phyloP scores from a whole-genome alignment of 2,797 vertebrate species.

The Tapirus indicus region DNA sequence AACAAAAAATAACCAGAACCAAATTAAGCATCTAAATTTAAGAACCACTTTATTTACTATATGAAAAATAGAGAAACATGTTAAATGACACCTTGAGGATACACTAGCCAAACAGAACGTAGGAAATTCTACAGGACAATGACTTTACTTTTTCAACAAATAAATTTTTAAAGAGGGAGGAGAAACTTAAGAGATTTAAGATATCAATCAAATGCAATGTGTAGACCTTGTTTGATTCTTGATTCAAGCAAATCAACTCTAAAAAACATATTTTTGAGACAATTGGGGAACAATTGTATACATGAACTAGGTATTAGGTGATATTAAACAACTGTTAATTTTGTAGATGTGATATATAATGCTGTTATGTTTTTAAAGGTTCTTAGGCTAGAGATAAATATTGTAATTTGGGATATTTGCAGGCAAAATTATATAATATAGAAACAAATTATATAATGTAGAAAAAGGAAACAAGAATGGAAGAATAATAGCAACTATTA shows the following conservation, averaged over 20 bases:
- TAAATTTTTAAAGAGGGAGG: background rate
- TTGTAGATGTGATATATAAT: background rate
- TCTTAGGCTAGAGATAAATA: background rate
- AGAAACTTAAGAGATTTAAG: slow-evolving; percentile 3
- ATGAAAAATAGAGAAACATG: background rate
- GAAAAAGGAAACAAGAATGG: background rate
- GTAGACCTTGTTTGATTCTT: background rate
- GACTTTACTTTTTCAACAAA: background rate
- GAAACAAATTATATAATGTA: background rate
- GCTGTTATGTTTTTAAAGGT: background rate
- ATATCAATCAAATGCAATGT: background rate
- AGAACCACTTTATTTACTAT: background rate
- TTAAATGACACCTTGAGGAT: background rate
- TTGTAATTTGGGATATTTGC: background rate
- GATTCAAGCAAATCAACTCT: background rate
- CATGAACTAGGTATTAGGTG: background rate
- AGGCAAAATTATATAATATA: background rate
- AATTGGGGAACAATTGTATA: background rate
- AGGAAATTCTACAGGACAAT: background rate
- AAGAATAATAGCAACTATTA: background rate
- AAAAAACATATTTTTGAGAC: background rate
- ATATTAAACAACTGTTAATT: background rate
- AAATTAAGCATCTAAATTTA: background rate
- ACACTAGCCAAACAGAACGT: background rate
- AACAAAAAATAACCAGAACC: background rate